Evolutionary conservation across 2,888 invertebrate species (phyloP).

Genomic region (Drosophila putrida): DNA sequence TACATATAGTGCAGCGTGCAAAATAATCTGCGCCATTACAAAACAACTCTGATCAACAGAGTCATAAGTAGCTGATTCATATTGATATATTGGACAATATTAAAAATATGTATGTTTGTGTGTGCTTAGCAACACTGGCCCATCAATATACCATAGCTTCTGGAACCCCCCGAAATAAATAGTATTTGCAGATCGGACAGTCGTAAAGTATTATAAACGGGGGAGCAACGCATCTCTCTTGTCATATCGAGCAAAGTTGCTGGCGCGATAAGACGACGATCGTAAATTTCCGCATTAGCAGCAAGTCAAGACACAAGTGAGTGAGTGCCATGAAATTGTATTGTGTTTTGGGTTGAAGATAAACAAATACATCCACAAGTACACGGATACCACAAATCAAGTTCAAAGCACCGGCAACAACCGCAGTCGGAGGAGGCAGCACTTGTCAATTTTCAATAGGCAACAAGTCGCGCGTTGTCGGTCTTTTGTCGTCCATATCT

Average conservation of each 20-base stretch:
- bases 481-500: constrained; percentile 62
- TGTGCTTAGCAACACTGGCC: background rate
- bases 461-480: constrained; percentile 23
- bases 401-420: constrained; percentile 56
- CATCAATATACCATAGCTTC: background rate
- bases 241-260: constrained; percentile 49
- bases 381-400: constrained; percentile 70
- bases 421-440: constrained; percentile 27
- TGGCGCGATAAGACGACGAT: constrained; percentile 55
- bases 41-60: constrained; percentile 3
- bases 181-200: constrained; percentile 11
- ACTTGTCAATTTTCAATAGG: constrained; percentile 50
- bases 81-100: background rate
- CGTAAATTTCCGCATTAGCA: constrained; percentile 66
- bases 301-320: constrained; percentile 35
- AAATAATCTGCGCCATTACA: constrained; percentile 54
- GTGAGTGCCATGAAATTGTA: constrained; percentile 54
- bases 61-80: constrained; percentile 14
- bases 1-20: constrained; percentile 57
- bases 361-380: constrained; percentile 25
- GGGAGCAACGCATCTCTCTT: constrained; percentile 3
- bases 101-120: background rate
- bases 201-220: constrained; percentile 18
- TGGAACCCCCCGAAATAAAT: constrained; percentile 12
- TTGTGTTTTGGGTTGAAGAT: constrained; percentile 45